Evolutionary conservation across 1,140 invertebrate species (phyloP).

Genomic region (Palaemon carinicauda): DNA sequence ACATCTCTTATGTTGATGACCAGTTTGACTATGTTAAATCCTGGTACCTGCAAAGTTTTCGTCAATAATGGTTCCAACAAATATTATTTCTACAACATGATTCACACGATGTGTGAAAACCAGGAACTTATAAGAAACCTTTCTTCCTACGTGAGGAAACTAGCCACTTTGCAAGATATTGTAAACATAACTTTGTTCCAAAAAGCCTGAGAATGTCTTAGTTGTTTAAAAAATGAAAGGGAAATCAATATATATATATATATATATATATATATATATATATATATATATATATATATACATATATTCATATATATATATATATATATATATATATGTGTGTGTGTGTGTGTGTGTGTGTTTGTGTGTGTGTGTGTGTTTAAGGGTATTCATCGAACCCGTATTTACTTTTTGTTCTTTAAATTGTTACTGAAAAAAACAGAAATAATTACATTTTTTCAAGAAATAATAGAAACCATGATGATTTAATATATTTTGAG

Average conservation of each 20-base stretch:
- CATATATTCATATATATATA: not conserved
- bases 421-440: not conserved
- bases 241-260: not conserved
- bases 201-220: too few species aligned
- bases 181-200: too few species aligned
- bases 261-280: constrained; percentile 9
- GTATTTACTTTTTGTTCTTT: too few species aligned
- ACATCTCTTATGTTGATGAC: too few species aligned
- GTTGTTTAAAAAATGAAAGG: too few species aligned
- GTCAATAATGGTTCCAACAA: not conserved
- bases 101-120: too few species aligned
- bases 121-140: too few species aligned
- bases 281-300: not conserved
- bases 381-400: too few species aligned
- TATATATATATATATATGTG: not conserved
- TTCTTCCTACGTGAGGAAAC: too few species aligned
- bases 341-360: not conserved
- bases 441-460: not conserved
- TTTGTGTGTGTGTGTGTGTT: not conserved
- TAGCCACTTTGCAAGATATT: not conserved
- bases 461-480: not conserved
- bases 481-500: too few species aligned
- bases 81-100: too few species aligned
- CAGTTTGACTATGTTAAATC: too few species aligned
- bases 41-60: not conserved